Evolutionary conservation across 2,113 vertebrate genomes (phyloP).

Genomic region (Siphamia tubifer): DNA sequence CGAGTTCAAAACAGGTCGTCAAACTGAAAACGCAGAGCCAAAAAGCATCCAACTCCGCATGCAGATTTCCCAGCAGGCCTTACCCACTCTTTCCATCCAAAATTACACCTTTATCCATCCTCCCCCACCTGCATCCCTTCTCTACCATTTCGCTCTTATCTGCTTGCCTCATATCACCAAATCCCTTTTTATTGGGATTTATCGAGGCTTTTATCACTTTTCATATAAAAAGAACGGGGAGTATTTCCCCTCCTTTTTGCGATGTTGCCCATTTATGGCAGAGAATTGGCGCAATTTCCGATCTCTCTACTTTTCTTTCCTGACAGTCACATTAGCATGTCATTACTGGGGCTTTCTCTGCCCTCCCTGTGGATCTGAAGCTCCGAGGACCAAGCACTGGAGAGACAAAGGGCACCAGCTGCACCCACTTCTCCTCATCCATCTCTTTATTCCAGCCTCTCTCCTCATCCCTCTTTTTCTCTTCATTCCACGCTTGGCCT

Average conservation of each 20-base stretch:
- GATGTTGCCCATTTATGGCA: conserved; percentile 70
- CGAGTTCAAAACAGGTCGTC: conserved; percentile 29
- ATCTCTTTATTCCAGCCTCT: conserved; percentile 45
- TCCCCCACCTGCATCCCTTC: conserved; percentile 50
- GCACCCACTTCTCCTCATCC: conserved; percentile 77
- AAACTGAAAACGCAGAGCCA: conserved; percentile 33
- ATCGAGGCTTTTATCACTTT: conserved; percentile 76
- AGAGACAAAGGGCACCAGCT: conserved; percentile 81
- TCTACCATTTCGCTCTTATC: conserved; percentile 38
- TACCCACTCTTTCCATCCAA: conserved; percentile 35
- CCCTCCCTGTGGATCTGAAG: conserved; percentile 64
- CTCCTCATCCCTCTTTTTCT: conserved; percentile 28
- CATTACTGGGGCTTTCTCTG: conserved; percentile 74
- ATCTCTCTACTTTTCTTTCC: conserved; percentile 78
- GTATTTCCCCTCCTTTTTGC: conserved; percentile 69
- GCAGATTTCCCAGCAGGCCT: conserved; percentile 68
- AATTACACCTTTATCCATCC: conserved; percentile 66
- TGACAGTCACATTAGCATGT: conserved; percentile 82
- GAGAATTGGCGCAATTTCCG: conserved; percentile 80
- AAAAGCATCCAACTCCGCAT: conserved; percentile 19
- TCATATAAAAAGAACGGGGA: conserved; percentile 65
- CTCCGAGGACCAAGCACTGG: conserved; percentile 71
- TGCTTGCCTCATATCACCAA: conserved; percentile 59
- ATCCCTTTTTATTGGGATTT: conserved; percentile 79
- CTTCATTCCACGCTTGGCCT: conserved; percentile 25